A percentile compares a stretch with the other conserved stretches of the same genome.
phyloP scores from a whole-genome alignment of 2,888 invertebrate genomes.

The Allygus modestus region DNA sequence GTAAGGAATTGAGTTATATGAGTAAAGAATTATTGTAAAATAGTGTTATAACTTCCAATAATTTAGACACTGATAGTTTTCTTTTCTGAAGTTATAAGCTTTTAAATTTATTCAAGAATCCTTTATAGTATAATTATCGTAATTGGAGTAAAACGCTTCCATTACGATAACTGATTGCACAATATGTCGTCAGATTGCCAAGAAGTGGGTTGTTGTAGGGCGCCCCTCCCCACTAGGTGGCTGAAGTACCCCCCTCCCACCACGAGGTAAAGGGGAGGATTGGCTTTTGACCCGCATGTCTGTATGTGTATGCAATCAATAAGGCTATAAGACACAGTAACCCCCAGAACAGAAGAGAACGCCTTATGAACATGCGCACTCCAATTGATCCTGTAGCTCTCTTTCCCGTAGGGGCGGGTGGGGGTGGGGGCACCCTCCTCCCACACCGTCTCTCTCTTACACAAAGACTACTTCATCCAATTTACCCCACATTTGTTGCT shows the following conservation, averaged over 20 bases:
- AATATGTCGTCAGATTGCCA: neutral
- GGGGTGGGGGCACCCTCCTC: neutral
- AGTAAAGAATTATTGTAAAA: no score
- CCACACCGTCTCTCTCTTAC: constrained; percentile 8
- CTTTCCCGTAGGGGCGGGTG: neutral
- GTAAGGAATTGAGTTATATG: no score
- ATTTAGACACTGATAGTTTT: no score
- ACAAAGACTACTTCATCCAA: constrained; percentile 55
- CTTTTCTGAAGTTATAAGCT: no score
- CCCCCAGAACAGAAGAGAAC: constrained; percentile 44
- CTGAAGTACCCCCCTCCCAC: neutral
- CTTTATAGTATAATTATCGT: no score
- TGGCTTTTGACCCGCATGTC: constrained; percentile 58
- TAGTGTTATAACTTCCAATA: no score
- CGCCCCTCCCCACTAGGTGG: neutral
- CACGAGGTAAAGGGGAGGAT: constrained; percentile 19
- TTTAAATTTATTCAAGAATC: no score
- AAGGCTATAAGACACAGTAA: constrained; percentile 57
- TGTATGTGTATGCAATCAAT: constrained; percentile 58
- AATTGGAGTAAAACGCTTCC: neutral
- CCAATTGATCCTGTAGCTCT: constrained; percentile 42
- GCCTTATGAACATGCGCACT: constrained; percentile 54
- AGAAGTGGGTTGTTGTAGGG: neutral
- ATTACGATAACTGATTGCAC: constrained; percentile 4
- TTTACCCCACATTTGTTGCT: constrained; percentile 56